Evolutionary conservation across 2,113 vertebrate genomes (phyloP).

Genomic region (Puntigrus tetrazona): DNA sequence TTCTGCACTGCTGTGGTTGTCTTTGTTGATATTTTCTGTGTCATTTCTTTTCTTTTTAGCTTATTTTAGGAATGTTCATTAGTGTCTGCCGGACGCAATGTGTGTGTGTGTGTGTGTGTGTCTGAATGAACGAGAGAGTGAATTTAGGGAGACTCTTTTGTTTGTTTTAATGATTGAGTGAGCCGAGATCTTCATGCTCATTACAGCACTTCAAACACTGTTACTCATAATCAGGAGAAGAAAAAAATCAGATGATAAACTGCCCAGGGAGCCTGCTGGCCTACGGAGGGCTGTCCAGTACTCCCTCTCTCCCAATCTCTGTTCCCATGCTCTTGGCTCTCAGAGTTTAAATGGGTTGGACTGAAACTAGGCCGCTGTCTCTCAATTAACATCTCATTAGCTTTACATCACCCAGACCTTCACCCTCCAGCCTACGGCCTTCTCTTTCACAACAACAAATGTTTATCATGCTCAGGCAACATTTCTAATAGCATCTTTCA

Average conservation of each 20-base stretch:
- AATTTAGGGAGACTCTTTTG: slow-evolving; percentile 53
- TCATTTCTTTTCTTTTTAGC: slow-evolving; percentile 35
- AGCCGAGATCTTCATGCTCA: slow-evolving; percentile 58
- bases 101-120: slow-evolving; percentile 8
- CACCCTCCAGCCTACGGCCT: neutral
- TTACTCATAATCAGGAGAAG: slow-evolving; percentile 21
- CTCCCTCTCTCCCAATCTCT: neutral
- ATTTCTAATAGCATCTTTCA: slow-evolving; percentile 24
- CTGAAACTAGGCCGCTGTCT: slow-evolving; percentile 31
- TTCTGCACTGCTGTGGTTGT: slow-evolving; percentile 32
- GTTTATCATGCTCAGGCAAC: slow-evolving; percentile 9
- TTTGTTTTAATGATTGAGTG: slow-evolving; percentile 61
- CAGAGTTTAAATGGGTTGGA: slow-evolving; percentile 24
- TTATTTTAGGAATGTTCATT: slow-evolving; percentile 40
- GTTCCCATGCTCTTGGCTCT: slow-evolving; percentile 36
- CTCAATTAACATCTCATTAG: slow-evolving; percentile 55
- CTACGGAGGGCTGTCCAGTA: slow-evolving; percentile 9
- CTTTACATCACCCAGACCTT: slow-evolving; percentile 31
- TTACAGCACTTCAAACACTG: slow-evolving; percentile 64
- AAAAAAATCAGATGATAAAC: slow-evolving; percentile 35
- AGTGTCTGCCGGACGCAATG: neutral
- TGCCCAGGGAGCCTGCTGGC: slow-evolving; percentile 25
- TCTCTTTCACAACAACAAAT: slow-evolving; percentile 28
- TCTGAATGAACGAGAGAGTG: neutral
- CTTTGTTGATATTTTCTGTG: slow-evolving; percentile 46